A percentile compares a stretch with the other conserved stretches of the same genome.
phyloP scores from a whole-genome alignment of 2,888 invertebrate species.

The Scrobipalpa atriplicella region DNA sequence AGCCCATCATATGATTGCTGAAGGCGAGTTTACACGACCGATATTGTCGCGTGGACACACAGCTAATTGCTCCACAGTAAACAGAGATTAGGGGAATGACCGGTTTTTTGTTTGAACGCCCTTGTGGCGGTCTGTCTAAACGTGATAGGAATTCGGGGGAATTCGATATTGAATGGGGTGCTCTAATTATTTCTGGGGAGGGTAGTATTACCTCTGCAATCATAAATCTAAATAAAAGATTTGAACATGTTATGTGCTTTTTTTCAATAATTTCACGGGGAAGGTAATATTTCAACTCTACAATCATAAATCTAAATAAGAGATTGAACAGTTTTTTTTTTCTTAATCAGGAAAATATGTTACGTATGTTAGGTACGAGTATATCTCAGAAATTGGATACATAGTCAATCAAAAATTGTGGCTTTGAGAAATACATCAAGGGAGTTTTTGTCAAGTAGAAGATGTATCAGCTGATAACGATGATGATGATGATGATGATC shows the following conservation, averaged over 20 bases:
- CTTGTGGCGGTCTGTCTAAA: slow-evolving; percentile 16
- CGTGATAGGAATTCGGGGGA: slow-evolving; percentile 6
- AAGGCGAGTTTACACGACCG: slow-evolving; percentile 17
- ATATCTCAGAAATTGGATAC: too few relatives aligned
- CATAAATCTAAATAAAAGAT: background rate
- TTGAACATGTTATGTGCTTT: background rate
- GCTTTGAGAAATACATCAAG: too few relatives aligned
- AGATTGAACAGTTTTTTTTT: too few relatives aligned
- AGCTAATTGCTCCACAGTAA: slow-evolving; percentile 38
- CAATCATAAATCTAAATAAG: too few relatives aligned
- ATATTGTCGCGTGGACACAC: slow-evolving; percentile 34
- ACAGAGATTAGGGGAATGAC: slow-evolving; percentile 37
- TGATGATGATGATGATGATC: too few relatives aligned
- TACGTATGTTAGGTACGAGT: too few relatives aligned
- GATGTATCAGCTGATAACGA: too few relatives aligned
- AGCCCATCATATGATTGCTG: slow-evolving; percentile 28
- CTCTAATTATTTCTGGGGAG: background rate
- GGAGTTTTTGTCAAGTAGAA: too few relatives aligned
- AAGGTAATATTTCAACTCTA: too few relatives aligned
- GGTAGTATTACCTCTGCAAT: too few relatives aligned
- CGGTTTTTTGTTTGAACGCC: slow-evolving; percentile 32
- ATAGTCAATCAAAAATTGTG: too few relatives aligned
- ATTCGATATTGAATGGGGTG: background rate
- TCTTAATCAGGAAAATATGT: too few relatives aligned
- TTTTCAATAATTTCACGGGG: background rate